Evolutionary conservation across 2,888 invertebrate genomes (phyloP), one percentile per base, ranked within the genome.

Genomic region (Alentia gelatinosa): DNA sequence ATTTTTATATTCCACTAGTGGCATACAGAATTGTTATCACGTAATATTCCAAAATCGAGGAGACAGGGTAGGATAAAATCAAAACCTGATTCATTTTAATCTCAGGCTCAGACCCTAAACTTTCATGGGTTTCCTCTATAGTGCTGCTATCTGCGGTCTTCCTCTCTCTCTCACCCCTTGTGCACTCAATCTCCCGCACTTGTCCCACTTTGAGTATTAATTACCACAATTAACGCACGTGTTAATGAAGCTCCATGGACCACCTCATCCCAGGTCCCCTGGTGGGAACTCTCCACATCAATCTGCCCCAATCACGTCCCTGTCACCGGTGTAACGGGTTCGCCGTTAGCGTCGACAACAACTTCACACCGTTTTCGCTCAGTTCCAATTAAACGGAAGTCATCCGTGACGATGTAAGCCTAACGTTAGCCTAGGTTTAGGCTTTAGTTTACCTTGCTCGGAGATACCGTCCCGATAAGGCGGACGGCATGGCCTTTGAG

Each of bases 281-380:
- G n/a, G 83, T 83, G 83, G 39, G 35, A 30, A 15, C 15, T 9
- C 30, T 83, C 23, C 23, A 83, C 83, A 83, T 83, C 23, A 83
- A 83, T 83, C 83, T 40, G 83, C 37, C 83, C 83, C n/a, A 68
- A 68, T 68, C 30, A 68, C n/a, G 7, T 9, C 68, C 83, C 26
- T 83, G 83, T 83, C 83, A 83, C 83, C 40, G 83, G 35, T 83
- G 83, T n/a, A 37, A 37, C 83, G 37, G 83, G 83, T 83, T 39
- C 83, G 9, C 35, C 83, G 30, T 83, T 83, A 83, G 83, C 35
- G 37, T 39, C 40, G 40, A 37, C 83, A 23, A 23, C 39, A 37
- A 83, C 40, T 83, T 83, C 7, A 40, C 39, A 23, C 83, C 83
- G 30, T 40, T 83, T 79, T 83, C 83, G 15, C 4, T 68, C 26